These are phyloP conservation scores for Bombus affinis DNA, from an alignment of 1,140 invertebrate species.

Conservation along the genomic window DNA sequence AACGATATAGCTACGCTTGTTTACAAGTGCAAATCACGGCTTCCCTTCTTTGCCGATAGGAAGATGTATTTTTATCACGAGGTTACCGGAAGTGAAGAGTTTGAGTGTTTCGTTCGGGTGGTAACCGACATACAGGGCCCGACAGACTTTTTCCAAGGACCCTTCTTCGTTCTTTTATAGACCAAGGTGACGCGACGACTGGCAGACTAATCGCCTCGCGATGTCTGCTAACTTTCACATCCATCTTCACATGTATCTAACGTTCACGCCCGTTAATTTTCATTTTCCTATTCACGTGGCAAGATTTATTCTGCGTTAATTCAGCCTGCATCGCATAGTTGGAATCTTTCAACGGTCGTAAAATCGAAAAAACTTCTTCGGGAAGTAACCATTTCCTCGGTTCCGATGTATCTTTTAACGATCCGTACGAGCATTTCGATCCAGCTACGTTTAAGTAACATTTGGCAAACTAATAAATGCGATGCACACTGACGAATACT, in stretches of 20 bases:
- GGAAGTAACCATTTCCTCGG: neutral
- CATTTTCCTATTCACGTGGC: neutral
- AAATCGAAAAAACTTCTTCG: neutral
- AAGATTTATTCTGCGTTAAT: neutral
- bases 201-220: neutral
- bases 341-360: neutral
- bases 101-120: slow-evolving; percentile 1
- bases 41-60: neutral
- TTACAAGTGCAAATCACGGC: slow-evolving; percentile 29
- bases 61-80: slow-evolving; percentile 50
- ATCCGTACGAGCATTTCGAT: neutral
- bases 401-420: neutral
- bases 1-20: neutral
- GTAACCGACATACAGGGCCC: neutral
- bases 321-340: neutral
- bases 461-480: neutral
- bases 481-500: too few species aligned
- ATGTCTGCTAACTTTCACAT: neutral
- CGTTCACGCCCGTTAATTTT: neutral
- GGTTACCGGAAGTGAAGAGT: neutral
- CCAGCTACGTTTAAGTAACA: neutral
- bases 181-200: neutral
- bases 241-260: too few species aligned
- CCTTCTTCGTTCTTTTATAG: neutral
- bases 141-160: neutral